A percentile compares a stretch with the other conserved stretches of the same genome.
Evolutionary conservation across 1,140 invertebrate genomes (phyloP).

Genomic region (Halictus rubicundus): DNA sequence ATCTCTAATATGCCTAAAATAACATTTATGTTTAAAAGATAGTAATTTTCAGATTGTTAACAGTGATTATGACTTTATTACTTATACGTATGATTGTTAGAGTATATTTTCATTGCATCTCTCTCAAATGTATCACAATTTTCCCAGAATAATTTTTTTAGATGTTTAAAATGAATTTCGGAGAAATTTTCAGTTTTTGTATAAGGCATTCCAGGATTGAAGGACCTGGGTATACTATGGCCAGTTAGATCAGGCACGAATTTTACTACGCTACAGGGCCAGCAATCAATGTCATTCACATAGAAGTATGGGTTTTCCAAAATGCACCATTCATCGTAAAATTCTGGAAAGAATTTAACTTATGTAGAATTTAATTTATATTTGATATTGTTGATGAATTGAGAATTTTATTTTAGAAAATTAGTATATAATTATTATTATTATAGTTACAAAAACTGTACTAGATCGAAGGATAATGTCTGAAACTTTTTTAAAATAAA

Average conservation of each 20-base stretch:
- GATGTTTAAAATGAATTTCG: slow-evolving; percentile 65
- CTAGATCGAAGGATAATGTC: too few relatives aligned
- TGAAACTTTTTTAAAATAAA: too few relatives aligned
- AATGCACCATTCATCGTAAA: slow-evolving; percentile 90
- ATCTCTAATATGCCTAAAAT: slow-evolving; percentile 68
- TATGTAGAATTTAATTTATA: too few relatives aligned
- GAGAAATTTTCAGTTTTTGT: slow-evolving; percentile 62
- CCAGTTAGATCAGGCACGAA: slow-evolving; percentile 82
- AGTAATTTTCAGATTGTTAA: background rate
- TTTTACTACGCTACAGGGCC: slow-evolving; percentile 86
- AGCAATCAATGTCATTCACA: slow-evolving; percentile 87
- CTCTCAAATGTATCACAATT: slow-evolving; percentile 80
- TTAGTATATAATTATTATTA: too few relatives aligned
- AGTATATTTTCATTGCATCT: slow-evolving; percentile 81
- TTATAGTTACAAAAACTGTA: too few relatives aligned
- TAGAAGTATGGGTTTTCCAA: slow-evolving; percentile 88
- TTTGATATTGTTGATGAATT: background rate
- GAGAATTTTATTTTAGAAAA: background rate
- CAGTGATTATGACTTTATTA: slow-evolving; percentile 5
- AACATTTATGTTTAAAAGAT: background rate
- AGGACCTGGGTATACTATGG: slow-evolving; percentile 70
- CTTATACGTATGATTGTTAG: slow-evolving; percentile 77
- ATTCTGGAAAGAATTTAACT: slow-evolving; percentile 83
- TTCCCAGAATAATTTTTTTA: slow-evolving; percentile 78
- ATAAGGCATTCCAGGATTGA: slow-evolving; percentile 75